These are phyloP conservation scores for Chiloscyllium punctatum DNA, from an alignment of 2,797 vertebrate genomes.

Conservation along the genomic window DNA sequence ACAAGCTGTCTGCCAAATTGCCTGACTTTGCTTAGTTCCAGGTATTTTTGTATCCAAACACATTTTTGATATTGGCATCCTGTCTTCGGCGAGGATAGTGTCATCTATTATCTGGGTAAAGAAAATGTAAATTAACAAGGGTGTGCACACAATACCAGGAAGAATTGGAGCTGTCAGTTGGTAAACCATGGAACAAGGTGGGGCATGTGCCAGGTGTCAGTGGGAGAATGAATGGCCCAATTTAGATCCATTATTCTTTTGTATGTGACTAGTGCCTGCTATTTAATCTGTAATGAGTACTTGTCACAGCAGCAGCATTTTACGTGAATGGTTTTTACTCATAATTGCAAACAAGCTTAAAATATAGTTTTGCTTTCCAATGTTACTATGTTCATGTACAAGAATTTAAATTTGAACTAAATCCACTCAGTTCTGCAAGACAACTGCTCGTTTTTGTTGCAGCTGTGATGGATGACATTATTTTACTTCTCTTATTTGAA, in stretches of 20 bases:
- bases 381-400: background rate
- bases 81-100: background rate
- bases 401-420: background rate
- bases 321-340: background rate
- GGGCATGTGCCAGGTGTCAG: conserved; percentile 6
- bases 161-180: background rate
- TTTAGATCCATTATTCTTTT: conserved; percentile 31
- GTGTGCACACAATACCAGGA: conserved; percentile 10
- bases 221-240: conserved; percentile 18
- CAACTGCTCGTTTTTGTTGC: conserved; percentile 40
- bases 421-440: background rate
- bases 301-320: conserved; percentile 20
- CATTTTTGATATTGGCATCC: background rate
- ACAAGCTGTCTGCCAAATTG: background rate
- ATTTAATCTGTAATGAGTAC: conserved; percentile 23
- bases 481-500: conserved; percentile 48
- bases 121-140: background rate
- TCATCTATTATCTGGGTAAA: background rate
- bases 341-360: background rate
- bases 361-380: conserved; percentile 9
- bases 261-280: conserved; percentile 2
- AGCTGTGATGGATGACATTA: conserved; percentile 41
- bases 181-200: background rate
- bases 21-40: background rate
- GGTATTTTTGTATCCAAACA: background rate